Evolutionary conservation across 2,888 invertebrate species (phyloP), one percentile per base, ranked within the genome.

Genomic region (Bibio marci): DNA sequence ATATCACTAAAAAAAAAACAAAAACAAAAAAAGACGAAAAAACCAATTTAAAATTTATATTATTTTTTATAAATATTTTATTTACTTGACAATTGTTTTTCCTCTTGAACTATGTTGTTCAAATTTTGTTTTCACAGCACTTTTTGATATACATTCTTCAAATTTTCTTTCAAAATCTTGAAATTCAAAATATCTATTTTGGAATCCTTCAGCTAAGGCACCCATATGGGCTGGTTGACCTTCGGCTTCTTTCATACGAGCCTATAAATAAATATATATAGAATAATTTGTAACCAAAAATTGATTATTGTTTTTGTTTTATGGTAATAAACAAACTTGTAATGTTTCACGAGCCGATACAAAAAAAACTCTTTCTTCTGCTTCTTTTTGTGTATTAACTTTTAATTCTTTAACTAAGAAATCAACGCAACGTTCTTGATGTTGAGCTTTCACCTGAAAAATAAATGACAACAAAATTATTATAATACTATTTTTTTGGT

Each of bases 121-220:
- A 66, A 98, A 98, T 68, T 99, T 98, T 26, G 98, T 98, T 62
- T 87, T 81, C 2, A 99, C 95, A 11, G 98, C 98, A 17, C 94
- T 91, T 62, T 92, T 83, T 37, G 91, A 92, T 58, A 95, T 91
- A 65, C 94, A 94, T 62, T 94, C 91, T 67, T 98, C 95, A 66
- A 99, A 99, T 65, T 90, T 88, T 47, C 86, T 74, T 66, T 99
- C 98, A 64, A 99, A 99, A 66, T 92, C 90, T 67, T 91, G 83
- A 65, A 99, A 99, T 66, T 98, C 97, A 63, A 94, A 87, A 58
- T 91, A 86, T 32, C 98, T 77, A 46, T 79, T 80, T 55, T 88
- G 87, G 58, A 90, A 94, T 7, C 97, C 97, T 41, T 95, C 94
- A 4, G 87, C 86, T 17, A 91, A 60, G 33, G 77, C 76, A 41